Conservation (phyloP, 1,140 invertebrate species). For the Tetranychus cinnabarinus region DNA sequence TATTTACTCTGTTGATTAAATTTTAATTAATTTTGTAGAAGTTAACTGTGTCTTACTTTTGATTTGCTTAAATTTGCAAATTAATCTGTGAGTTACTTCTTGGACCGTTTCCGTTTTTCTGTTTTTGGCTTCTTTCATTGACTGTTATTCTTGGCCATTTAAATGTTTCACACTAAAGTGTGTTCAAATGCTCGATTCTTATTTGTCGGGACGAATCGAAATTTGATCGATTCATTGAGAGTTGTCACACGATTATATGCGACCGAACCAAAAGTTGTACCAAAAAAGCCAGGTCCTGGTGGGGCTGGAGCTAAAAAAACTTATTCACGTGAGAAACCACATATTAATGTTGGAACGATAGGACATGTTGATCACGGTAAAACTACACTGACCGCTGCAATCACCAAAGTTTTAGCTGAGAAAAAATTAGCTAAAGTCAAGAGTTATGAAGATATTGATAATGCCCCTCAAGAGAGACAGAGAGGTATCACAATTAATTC, state of each 20-base stretch:
- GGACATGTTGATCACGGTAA: conserved; percentile 98
- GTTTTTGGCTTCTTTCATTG: too few species aligned
- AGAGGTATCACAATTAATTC: conserved; percentile 94
- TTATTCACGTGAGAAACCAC: conserved; percentile 11
- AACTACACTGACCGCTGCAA: conserved; percentile 86
- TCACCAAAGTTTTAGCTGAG: conserved; percentile 75
- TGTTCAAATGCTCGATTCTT: too few species aligned
- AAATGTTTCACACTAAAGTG: too few species aligned
- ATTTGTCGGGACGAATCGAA: too few species aligned
- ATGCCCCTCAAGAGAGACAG: conserved; percentile 74
- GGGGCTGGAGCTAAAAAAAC: not conserved
- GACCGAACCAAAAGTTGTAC: not conserved
- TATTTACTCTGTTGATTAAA: too few species aligned
- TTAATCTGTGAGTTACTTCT: too few species aligned
- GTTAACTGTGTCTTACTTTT: too few species aligned
- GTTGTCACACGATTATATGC: not conserved
- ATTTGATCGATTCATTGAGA: not conserved
- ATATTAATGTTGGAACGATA: conserved; percentile 39
- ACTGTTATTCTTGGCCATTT: too few species aligned
- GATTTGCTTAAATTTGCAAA: too few species aligned
- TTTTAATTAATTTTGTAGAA: too few species aligned
- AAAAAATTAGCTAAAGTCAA: conserved; percentile 45
- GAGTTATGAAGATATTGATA: conserved; percentile 79
- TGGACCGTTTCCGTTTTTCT: too few species aligned
- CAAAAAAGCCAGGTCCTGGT: not conserved